Percentiles rank a stretch among this genome's conserved stretches.
phyloP scores from a whole-genome alignment of 2,797 vertebrate species.

The Graptemys geographica region DNA sequence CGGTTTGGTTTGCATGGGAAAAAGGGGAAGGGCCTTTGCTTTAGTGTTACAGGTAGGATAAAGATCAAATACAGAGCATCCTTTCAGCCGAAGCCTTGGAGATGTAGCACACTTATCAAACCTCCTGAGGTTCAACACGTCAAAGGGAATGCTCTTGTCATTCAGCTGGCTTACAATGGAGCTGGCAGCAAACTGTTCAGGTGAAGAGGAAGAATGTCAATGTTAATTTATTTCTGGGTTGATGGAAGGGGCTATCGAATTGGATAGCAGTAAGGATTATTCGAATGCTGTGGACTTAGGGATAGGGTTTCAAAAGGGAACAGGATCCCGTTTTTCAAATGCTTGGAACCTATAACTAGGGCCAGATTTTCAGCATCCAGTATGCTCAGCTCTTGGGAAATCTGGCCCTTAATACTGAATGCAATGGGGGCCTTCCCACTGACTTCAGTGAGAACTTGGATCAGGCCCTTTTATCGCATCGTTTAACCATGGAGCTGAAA shows the following conservation, averaged over 20 bases:
- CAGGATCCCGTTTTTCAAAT: neutral
- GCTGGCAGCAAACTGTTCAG: conserved; percentile 6
- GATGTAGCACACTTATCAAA: neutral
- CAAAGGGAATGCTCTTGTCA: conserved; percentile 34
- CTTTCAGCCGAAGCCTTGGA: conserved; percentile 14
- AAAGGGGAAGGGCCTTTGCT: neutral
- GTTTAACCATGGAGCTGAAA: neutral
- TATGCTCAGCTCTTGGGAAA: neutral
- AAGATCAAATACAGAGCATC: conserved; percentile 5
- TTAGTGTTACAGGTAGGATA: neutral
- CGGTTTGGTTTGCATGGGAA: neutral
- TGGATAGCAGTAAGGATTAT: neutral
- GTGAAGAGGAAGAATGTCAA: conserved; percentile 5
- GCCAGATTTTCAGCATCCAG: neutral
- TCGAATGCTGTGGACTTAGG: neutral
- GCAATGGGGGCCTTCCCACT: neutral
- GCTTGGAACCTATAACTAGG: neutral
- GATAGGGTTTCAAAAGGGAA: neutral
- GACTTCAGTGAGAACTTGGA: neutral
- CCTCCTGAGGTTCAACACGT: neutral
- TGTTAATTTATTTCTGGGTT: neutral
- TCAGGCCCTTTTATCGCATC: neutral
- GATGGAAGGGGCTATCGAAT: neutral
- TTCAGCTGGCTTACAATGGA: neutral
- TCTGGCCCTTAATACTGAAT: neutral